Base-by-base conservation (phyloP, 2,797 vertebrate species). In the Lacerta bilineata region DNA sequence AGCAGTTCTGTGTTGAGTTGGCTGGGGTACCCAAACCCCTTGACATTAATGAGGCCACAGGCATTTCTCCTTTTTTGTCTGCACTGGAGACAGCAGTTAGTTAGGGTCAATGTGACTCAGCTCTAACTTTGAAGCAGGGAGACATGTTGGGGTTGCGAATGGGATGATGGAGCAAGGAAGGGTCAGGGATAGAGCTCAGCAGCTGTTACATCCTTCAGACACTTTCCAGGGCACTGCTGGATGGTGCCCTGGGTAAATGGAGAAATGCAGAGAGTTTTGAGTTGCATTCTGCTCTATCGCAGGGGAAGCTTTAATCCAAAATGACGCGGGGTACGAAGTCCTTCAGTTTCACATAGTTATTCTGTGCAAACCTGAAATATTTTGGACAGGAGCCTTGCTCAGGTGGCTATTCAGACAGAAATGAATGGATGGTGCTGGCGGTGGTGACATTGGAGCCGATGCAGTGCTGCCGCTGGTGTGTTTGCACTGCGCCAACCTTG, bases 1-100 rank as follows among this genome's bases (percentile, higher is more conserved):
- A 90, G 8, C 29, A 91, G 29, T 36, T 43, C 0, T 23, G 2
- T 33, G 9, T 33, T 72, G 50, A 78, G 20, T 27, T 88, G 85
- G 61, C 23, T 39, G 75, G 75, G 78, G 80, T 81, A 64, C 9
- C 20, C 7, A 55, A 92, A 89, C 84, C 41, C 68, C 87, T 91
- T 91, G 66, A 1, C 39, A 25, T 94, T 2, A n/a, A 50, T 15
- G 18, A 80, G 68, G 86, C 80, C 90, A 0, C 76, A 77, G 76
- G 23, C 0, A 82, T 89, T 91, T 74, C 39, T 74, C 36, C 4
- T 89, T 92, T 93, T 87, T 79, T 84, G 66, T 92, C 41, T 84
- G 87, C 93, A 84, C 0, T 66, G 29, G 20, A 64, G 1, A 80
- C 80, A 64, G 23, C 72, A 11, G 8, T 55, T 89, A 80, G 43